Conservation (phyloP, 2,113 vertebrate genomes). For the Hucho hucho region DNA sequence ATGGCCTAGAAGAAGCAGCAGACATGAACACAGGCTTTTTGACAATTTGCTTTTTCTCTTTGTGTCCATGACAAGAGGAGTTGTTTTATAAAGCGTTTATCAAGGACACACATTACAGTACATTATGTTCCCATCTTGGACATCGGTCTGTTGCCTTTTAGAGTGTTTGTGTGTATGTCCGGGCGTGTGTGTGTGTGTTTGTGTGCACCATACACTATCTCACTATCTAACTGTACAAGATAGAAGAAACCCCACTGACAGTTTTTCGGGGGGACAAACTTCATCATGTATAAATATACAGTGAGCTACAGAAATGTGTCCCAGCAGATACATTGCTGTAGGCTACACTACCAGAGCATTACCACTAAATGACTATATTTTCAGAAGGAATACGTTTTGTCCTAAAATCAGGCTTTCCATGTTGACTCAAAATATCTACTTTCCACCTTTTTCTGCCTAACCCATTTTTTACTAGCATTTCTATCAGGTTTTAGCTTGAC, state of each 20-base stretch:
- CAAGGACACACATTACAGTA: neutral
- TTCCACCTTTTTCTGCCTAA: neutral
- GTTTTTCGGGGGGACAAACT: too few species aligned
- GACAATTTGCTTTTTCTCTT: neutral
- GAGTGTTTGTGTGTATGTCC: too few species aligned
- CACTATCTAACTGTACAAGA: too few species aligned
- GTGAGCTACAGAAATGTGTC: neutral
- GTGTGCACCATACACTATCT: too few species aligned
- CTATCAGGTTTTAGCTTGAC: constrained; percentile 42
- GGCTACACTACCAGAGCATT: neutral
- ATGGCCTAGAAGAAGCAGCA: too few species aligned
- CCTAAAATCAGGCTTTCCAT: neutral
- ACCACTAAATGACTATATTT: neutral
- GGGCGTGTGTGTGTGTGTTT: too few species aligned
- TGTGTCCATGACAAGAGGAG: neutral
- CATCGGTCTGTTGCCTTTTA: too few species aligned
- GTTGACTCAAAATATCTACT: constrained; percentile 37
- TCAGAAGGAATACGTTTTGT: neutral
- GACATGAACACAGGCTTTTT: neutral
- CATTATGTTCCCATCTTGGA: neutral
- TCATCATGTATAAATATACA: neutral
- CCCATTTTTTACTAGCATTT: constrained; percentile 35
- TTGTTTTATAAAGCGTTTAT: neutral
- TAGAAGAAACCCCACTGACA: too few species aligned
- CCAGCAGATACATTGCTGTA: neutral